These are phyloP conservation scores for Papilio dardanus DNA, from an alignment of 1,140 invertebrate genomes.

Conservation along the genomic window DNA sequence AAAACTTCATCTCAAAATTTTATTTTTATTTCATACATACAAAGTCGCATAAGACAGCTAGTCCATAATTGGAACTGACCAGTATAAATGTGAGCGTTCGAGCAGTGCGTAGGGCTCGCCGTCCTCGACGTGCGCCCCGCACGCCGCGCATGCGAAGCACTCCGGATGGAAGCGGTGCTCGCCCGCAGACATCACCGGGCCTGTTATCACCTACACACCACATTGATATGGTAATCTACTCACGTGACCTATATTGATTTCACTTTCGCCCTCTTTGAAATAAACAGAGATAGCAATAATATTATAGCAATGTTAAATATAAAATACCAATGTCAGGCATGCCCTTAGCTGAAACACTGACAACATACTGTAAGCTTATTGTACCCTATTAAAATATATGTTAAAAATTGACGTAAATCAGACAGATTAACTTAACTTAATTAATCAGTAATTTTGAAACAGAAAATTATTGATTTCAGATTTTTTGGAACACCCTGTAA, in stretches of 20 bases:
- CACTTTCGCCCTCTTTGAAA: neutral
- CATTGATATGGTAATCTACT: neutral
- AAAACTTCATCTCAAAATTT: too few relatives aligned
- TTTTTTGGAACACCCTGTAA: neutral
- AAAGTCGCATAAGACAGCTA: neutral
- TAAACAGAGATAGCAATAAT: neutral
- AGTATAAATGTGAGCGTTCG: slow-evolving; percentile 94
- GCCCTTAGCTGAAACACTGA: too few relatives aligned
- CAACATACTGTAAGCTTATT: too few relatives aligned
- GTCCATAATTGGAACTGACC: slow-evolving; percentile 78
- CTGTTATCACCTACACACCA: slow-evolving; percentile 88
- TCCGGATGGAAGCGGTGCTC: slow-evolving; percentile 98
- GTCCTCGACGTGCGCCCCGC: slow-evolving; percentile 94
- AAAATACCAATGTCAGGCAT: too few relatives aligned
- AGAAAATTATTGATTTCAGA: too few relatives aligned
- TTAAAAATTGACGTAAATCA: too few relatives aligned
- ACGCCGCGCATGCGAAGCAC: slow-evolving; percentile 94
- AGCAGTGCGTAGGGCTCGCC: slow-evolving; percentile 95
- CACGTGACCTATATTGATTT: neutral
- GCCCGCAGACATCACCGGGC: slow-evolving; percentile 96
- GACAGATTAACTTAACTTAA: too few relatives aligned
- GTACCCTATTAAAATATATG: too few relatives aligned
- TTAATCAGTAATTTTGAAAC: too few relatives aligned
- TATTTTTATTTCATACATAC: neutral
- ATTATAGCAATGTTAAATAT: too few relatives aligned